Conservation (phyloP, 2,113 vertebrate species). For the Neolamprologus brichardi region DNA sequence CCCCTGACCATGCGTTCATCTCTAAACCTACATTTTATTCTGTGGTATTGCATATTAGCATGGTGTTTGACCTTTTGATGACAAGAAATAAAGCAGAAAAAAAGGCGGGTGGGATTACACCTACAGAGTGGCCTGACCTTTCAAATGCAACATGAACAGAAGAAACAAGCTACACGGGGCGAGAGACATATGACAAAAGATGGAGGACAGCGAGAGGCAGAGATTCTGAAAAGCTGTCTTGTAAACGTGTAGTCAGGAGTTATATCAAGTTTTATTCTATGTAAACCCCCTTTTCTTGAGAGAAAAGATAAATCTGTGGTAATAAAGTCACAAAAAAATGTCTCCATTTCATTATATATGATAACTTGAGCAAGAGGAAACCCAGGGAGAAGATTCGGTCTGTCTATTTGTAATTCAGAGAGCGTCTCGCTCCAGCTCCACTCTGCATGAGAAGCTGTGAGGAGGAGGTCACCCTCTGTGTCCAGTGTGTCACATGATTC, state of each 20-base stretch:
- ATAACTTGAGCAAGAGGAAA: background rate
- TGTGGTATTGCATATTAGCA: background rate
- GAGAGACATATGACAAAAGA: background rate
- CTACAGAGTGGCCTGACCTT: slow-evolving; percentile 9
- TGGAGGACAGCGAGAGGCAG: background rate
- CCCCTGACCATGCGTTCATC: background rate
- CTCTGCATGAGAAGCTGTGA: slow-evolving; percentile 38
- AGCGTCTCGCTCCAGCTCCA: slow-evolving; percentile 19
- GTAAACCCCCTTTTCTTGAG: background rate
- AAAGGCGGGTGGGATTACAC: background rate
- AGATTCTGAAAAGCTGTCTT: background rate
- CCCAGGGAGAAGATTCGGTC: background rate
- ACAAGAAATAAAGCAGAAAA: background rate
- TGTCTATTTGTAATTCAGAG: slow-evolving; percentile 40
- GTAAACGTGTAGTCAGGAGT: background rate
- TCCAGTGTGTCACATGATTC: slow-evolving; percentile 52
- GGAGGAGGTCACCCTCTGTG: slow-evolving; percentile 48
- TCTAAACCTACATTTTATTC: background rate
- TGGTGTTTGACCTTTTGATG: slow-evolving; percentile 5
- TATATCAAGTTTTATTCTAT: background rate
- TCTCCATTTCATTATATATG: background rate
- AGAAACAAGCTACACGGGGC: background rate
- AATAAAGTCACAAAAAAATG: background rate
- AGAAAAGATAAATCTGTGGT: background rate
- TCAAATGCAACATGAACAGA: background rate